Percentiles rank a stretch among this genome's conserved stretches.
phyloP scores from a whole-genome alignment of 2,888 invertebrate species.

The Andrena marginata region DNA sequence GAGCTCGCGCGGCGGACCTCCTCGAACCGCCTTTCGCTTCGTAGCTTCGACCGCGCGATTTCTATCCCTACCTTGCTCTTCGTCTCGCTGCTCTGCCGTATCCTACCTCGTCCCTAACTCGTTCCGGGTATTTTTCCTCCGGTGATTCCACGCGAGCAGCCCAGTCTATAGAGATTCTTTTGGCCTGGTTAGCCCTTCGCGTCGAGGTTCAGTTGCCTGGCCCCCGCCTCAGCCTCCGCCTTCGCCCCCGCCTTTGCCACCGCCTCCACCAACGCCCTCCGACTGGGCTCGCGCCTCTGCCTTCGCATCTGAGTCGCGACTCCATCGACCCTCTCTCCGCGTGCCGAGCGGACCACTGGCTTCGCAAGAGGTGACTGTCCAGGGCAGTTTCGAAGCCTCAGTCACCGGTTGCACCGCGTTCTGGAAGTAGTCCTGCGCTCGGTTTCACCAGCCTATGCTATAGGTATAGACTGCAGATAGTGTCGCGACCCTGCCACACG shows the following conservation, averaged over 20 bases:
- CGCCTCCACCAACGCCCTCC: constrained; percentile 21
- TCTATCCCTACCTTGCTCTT: background rate
- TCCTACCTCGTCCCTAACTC: constrained; percentile 10
- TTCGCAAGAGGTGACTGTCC: constrained; percentile 80
- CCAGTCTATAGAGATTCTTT: background rate
- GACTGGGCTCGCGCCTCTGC: constrained; percentile 14
- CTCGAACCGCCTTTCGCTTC: constrained; percentile 46
- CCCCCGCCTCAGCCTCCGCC: constrained; percentile 33
- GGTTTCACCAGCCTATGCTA: too few species aligned
- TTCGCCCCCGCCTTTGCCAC: constrained; percentile 10
- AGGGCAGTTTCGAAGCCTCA: constrained; percentile 83
- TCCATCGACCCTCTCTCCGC: constrained; percentile 39
- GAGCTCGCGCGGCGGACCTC: constrained; percentile 24
- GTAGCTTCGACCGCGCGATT: background rate
- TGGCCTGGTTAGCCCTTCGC: background rate
- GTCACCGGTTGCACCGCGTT: constrained; percentile 83
- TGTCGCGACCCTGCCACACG: background rate
- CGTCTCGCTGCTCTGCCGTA: background rate
- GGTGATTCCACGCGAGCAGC: background rate
- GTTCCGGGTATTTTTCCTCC: constrained; percentile 22
- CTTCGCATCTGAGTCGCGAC: constrained; percentile 52
- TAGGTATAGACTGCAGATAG: too few species aligned
- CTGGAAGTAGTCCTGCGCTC: constrained; percentile 58
- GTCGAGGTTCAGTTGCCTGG: background rate
- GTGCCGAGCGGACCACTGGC: constrained; percentile 32